Conservation (phyloP, 2,113 vertebrate species). For the Oriolus oriolus region DNA sequence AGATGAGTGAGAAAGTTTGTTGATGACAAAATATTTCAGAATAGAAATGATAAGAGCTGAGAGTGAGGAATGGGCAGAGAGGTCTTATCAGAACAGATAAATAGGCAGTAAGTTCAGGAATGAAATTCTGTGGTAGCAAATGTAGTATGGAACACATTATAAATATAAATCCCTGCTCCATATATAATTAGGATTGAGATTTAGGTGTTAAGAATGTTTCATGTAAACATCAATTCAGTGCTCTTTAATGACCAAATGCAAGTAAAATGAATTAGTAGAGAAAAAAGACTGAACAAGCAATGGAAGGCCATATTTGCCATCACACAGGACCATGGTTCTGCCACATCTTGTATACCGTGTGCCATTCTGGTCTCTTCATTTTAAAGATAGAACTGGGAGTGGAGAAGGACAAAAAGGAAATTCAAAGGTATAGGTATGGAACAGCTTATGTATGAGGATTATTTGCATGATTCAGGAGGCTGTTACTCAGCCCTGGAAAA, state of each 20-base stretch:
- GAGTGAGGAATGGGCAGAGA: background rate
- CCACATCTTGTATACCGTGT: fast-evolving
- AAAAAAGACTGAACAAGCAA: background rate
- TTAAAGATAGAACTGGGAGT: background rate
- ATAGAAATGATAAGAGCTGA: background rate
- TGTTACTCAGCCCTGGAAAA: background rate
- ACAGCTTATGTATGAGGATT: background rate
- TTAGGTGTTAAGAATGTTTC: background rate
- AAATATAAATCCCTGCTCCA: background rate
- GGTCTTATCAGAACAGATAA: background rate
- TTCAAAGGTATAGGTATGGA: background rate
- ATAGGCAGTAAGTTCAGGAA: background rate
- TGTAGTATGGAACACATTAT: background rate
- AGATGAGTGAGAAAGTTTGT: background rate
- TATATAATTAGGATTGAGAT: background rate
- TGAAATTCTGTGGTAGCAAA: background rate
- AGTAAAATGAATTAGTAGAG: background rate
- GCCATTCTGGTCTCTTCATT: background rate
- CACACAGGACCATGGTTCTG: background rate
- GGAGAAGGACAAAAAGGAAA: background rate
- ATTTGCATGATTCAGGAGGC: background rate
- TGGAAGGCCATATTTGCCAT: background rate
- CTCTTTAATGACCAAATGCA: background rate
- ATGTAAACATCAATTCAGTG: background rate
- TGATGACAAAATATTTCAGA: background rate